These are phyloP conservation scores for Bovichtus diacanthus DNA, from an alignment of 2,797 vertebrate genomes.

Conservation along the genomic window DNA sequence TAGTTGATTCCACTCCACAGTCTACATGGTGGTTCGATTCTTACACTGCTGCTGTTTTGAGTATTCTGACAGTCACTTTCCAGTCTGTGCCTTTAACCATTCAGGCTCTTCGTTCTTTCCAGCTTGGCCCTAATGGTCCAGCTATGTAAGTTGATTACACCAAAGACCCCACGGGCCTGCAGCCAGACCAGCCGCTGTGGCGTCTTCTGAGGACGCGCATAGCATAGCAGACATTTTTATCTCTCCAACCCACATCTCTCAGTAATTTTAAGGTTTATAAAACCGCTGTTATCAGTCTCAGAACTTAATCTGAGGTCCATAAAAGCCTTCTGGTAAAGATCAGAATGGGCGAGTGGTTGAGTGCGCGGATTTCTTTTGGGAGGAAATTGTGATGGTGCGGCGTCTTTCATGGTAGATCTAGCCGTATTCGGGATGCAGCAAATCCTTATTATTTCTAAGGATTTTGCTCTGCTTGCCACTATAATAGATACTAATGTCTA, in stretches of 20 bases:
- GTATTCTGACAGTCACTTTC: slow-evolving; percentile 21
- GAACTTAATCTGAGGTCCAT: slow-evolving; percentile 44
- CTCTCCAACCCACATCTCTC: slow-evolving; percentile 55
- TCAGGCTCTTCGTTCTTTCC: slow-evolving; percentile 37
- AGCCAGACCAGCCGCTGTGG: slow-evolving; percentile 64
- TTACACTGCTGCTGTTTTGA: slow-evolving; percentile 4
- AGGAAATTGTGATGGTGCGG: not conserved
- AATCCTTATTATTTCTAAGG: not conserved
- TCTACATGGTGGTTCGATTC: slow-evolving; percentile 14
- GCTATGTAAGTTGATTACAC: slow-evolving; percentile 72
- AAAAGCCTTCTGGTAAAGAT: slow-evolving; percentile 41
- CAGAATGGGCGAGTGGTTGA: slow-evolving; percentile 8
- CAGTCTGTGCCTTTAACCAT: slow-evolving; percentile 44
- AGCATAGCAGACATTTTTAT: slow-evolving; percentile 77
- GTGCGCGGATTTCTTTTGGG: not conserved
- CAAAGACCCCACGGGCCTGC: slow-evolving; percentile 56
- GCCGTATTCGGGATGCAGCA: not conserved
- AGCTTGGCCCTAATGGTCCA: slow-evolving; percentile 56
- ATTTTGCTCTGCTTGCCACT: not conserved
- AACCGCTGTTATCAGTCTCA: slow-evolving; percentile 59
- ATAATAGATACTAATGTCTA: slow-evolving; percentile 22
- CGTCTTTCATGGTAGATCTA: slow-evolving; percentile 19
- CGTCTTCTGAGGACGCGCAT: slow-evolving; percentile 64
- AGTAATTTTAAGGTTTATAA: slow-evolving; percentile 65
- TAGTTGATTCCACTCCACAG: slow-evolving; percentile 6